Percentiles rank a stretch among this genome's conserved stretches.
Conservation (phyloP, 2,797 vertebrate species). For the Tachyglossus aculeatus region DNA sequence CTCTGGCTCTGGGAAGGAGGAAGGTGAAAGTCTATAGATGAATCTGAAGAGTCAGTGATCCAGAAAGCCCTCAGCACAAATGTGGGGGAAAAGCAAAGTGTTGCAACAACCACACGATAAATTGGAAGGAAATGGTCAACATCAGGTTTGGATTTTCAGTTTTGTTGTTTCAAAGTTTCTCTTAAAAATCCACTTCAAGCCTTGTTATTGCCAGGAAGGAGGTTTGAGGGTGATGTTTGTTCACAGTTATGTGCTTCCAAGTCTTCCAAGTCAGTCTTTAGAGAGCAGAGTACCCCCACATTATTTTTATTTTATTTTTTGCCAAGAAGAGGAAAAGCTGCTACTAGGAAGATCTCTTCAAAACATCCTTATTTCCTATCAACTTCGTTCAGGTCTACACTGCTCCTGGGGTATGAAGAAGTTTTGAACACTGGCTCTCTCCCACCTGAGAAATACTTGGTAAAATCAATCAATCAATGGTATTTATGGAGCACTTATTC, state of each 20-base stretch:
- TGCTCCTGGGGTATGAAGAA: too few relatives aligned
- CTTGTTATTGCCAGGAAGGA: constrained; percentile 9
- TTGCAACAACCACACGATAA: constrained; percentile 43
- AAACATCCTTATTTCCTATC: too few relatives aligned
- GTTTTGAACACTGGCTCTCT: too few relatives aligned
- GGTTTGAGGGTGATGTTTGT: constrained; percentile 22
- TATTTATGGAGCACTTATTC: too few relatives aligned
- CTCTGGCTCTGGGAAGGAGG: too few relatives aligned
- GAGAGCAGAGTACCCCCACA: constrained; percentile 2
- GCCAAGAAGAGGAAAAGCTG: constrained; percentile 38
- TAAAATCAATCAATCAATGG: too few relatives aligned
- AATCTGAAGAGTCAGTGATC: constrained; percentile 11
- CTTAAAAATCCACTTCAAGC: constrained; percentile 27
- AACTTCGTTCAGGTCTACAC: too few relatives aligned
- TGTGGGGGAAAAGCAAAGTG: constrained; percentile 28
- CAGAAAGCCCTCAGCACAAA: constrained; percentile 1
- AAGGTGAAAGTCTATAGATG: background rate
- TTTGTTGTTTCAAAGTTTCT: constrained; percentile 28
- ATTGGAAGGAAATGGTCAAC: constrained; percentile 36
- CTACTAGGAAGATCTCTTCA: too few relatives aligned
- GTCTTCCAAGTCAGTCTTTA: constrained; percentile 34
- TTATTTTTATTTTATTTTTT: too few relatives aligned
- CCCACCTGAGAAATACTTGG: too few relatives aligned
- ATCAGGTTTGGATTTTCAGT: constrained; percentile 51
- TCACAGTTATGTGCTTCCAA: constrained; percentile 6